Conservation (phyloP, 2,888 invertebrate species). For the Patella depressa region DNA sequence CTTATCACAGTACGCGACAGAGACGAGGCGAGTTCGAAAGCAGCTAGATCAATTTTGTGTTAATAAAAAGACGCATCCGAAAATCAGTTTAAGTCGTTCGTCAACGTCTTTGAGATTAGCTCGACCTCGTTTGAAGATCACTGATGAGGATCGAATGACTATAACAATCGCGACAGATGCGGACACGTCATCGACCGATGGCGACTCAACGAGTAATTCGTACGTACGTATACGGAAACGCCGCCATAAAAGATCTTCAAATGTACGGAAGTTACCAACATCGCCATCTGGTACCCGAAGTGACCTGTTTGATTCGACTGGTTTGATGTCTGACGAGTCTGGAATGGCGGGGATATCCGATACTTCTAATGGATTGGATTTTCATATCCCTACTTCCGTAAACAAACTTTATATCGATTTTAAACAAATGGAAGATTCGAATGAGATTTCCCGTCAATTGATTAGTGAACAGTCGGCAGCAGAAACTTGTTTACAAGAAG, state of each 20-base stretch:
- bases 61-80: slow-evolving; percentile 16
- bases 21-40: slow-evolving; percentile 42
- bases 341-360: slow-evolving; percentile 12
- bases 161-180: slow-evolving; percentile 67
- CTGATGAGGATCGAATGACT: slow-evolving; percentile 72
- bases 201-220: slow-evolving; percentile 23
- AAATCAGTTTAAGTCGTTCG: slow-evolving; percentile 19
- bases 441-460: slow-evolving; percentile 10
- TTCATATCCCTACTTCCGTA: slow-evolving; percentile 14
- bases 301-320: slow-evolving; percentile 17
- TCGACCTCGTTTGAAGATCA: slow-evolving; percentile 72
- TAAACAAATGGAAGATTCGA: slow-evolving; percentile 10
- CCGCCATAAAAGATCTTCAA: background rate
- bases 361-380: slow-evolving; percentile 15
- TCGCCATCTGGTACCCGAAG: background rate
- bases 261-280: background rate
- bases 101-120: slow-evolving; percentile 68
- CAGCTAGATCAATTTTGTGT: slow-evolving; percentile 39
- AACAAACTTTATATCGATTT: background rate
- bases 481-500: slow-evolving; percentile 12
- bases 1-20: slow-evolving; percentile 67
- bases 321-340: slow-evolving; percentile 17
- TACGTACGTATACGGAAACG: background rate
- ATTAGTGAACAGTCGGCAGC: slow-evolving; percentile 11
- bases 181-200: slow-evolving; percentile 30